phyloP scores from a whole-genome alignment of 2,113 vertebrate species.

The Felis chaus region DNA sequence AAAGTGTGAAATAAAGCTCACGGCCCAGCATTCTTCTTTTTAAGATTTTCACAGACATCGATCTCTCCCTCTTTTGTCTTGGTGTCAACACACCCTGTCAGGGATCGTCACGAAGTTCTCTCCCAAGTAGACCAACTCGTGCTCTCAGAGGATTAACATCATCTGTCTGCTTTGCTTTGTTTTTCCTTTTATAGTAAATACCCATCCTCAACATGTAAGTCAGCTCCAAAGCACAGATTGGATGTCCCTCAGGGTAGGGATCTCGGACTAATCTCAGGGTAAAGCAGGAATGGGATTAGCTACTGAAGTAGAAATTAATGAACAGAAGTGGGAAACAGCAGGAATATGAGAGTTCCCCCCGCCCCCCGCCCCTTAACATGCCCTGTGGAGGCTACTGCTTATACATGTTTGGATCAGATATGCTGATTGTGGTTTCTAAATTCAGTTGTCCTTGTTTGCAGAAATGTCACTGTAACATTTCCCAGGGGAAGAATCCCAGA shows the following conservation, averaged over 20 bases:
- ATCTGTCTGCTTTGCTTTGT: background rate
- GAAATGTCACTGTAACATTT: background rate
- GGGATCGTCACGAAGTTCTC: background rate
- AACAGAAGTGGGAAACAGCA: background rate
- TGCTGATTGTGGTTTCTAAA: constrained; percentile 25
- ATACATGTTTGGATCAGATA: background rate
- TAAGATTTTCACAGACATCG: background rate
- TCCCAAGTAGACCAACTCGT: constrained; percentile 22
- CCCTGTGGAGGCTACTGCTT: background rate
- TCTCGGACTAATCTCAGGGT: background rate
- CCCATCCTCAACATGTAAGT: background rate
- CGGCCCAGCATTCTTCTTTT: background rate
- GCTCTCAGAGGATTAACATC: constrained; percentile 3
- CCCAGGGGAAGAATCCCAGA: background rate
- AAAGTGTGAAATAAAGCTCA: constrained; percentile 5
- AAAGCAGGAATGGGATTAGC: background rate
- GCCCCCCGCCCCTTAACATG: background rate
- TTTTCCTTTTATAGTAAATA: constrained; percentile 48
- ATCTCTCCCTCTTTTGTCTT: background rate
- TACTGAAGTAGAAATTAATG: background rate
- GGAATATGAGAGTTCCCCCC: background rate
- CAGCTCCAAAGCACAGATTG: background rate
- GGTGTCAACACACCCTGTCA: background rate
- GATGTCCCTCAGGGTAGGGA: background rate
- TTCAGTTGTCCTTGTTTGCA: background rate